Evolutionary conservation across 2,797 vertebrate species (phyloP).

Genomic region (Psittacula derbiana): DNA sequence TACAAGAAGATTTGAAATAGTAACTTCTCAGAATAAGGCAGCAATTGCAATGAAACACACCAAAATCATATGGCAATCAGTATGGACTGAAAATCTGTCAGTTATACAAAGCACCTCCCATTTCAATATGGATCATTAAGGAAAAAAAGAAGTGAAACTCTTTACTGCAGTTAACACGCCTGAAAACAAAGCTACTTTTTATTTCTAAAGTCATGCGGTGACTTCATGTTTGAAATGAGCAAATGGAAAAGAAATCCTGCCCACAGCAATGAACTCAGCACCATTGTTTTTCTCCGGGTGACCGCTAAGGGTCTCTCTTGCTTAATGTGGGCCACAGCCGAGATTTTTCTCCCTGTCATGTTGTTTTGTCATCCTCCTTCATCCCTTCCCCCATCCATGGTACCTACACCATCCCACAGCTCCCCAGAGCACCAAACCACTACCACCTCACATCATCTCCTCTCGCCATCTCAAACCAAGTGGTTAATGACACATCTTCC

Average conservation of each 20-base stretch:
- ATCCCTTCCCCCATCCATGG: neutral
- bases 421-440: neutral
- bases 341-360: neutral
- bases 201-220: neutral
- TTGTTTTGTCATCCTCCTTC: neutral
- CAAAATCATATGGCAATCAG: neutral
- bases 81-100: neutral
- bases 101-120: neutral
- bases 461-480: neutral
- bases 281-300: neutral
- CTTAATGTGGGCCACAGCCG: neutral
- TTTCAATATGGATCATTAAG: neutral
- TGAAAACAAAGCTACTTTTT: neutral
- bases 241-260: neutral
- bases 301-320: slow-evolving; percentile 51
- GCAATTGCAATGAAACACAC: neutral
- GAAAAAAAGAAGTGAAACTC: neutral
- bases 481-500: neutral
- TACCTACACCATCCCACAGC: neutral
- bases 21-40: neutral
- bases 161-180: neutral
- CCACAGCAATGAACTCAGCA: neutral
- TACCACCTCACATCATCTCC: neutral
- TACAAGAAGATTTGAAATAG: neutral
- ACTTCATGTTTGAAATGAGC: neutral